Base-by-base conservation (phyloP, 2,888 invertebrate species). In the Cephus pygmeus region DNA sequence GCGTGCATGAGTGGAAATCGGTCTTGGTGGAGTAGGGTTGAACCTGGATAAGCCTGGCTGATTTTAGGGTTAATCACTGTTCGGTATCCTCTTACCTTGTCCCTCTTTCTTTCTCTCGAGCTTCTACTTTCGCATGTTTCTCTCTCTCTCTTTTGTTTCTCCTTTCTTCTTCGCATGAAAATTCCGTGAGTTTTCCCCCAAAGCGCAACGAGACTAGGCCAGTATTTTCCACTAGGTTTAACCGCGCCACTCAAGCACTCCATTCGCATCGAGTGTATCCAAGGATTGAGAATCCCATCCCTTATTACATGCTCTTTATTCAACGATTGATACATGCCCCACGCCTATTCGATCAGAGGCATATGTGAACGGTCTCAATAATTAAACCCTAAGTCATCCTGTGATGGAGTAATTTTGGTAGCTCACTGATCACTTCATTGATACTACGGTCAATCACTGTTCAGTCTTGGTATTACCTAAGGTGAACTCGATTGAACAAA, bases 271-370 rank as follows among this genome's bases (percentile, higher is more conserved):
- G 31, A 15, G 12, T 12, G 11, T 71, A 71, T 71, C 71, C 31
- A 23, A 23, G 2, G 23, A 34, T 23, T 15, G 56, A 23, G 56
- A 9, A 56, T 56, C 56, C 71, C 31, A 71, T 31, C 12, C 31
- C 71, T 31, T 71, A 71, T 33, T 33, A 30, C 30, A 33, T 71
- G 23, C 56, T 23, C 56, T 85, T 87, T 85, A 84, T 87, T 78
- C 81, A 78, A 74, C 80, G 80, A 79, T 83, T 81, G 83, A 83
- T 81, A 81, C 75, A 82, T 36, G 4, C 4, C 80, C 81, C 83
- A 85, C 87, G 86, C 86, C 88, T 87, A 85, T 77, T 76, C 87
- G 88, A 88, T 89, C 87, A 87, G 87, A 85, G 82, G 84, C 82
- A 83, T 85, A 85, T 79, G 79, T 83, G 83, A 87, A 89, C 86